phyloP scores from a whole-genome alignment of 1,140 invertebrate genomes.

The Drosophila punjabiensis region DNA sequence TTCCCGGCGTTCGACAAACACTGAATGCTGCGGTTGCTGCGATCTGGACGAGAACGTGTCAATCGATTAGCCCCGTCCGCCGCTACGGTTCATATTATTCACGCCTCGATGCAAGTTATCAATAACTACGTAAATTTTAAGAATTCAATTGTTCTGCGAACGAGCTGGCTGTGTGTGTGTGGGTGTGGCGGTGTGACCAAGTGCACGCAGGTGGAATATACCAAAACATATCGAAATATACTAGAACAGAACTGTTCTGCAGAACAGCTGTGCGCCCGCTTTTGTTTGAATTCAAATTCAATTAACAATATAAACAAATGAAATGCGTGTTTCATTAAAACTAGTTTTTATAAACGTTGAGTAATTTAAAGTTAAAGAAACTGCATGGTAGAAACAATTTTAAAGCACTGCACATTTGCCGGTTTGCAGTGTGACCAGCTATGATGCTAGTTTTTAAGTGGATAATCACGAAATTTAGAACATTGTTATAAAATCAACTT shows the following conservation, averaged over 20 bases:
- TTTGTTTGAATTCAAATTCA: background rate
- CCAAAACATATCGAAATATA: background rate
- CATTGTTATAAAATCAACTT: too few relatives aligned
- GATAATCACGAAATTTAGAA: too few relatives aligned
- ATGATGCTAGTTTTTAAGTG: too few relatives aligned
- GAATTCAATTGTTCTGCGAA: constrained; percentile 4
- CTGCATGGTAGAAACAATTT: too few relatives aligned
- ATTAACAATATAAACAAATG: background rate
- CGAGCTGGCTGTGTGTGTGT: constrained; percentile 4
- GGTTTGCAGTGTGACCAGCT: too few relatives aligned
- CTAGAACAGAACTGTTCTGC: background rate
- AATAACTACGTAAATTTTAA: constrained; percentile 3
- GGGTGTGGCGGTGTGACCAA: constrained; percentile 3
- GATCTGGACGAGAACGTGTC: constrained; percentile 12
- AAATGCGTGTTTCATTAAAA: background rate
- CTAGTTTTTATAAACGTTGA: too few relatives aligned
- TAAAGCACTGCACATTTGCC: too few relatives aligned
- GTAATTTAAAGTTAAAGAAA: too few relatives aligned
- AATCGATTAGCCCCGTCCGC: constrained; percentile 38
- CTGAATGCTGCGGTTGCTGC: constrained; percentile 7
- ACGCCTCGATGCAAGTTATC: constrained; percentile 16
- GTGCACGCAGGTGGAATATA: background rate
- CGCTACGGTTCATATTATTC: constrained; percentile 20
- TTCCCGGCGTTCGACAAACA: background rate
- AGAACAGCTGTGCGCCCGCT: too few relatives aligned